Evolutionary conservation across 2,888 invertebrate species (phyloP), one percentile per base, ranked within the genome.

Genomic region (Scaptomyza tumidula): DNA sequence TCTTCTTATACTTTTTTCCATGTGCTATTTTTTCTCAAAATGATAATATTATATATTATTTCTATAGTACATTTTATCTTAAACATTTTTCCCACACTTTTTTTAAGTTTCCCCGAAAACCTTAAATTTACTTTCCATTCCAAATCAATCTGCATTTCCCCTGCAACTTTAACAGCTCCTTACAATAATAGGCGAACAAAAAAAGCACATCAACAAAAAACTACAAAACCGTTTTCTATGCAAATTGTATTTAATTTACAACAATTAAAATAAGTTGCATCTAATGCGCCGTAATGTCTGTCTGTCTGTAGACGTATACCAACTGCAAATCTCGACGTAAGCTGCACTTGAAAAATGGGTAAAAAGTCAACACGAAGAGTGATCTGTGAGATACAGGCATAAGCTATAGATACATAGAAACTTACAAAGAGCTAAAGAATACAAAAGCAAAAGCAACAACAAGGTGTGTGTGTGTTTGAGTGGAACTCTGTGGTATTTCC

Each of bases 331-430:
- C 75, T 53, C 65, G 48, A 49, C 52, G 41, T 84, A 86, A 86
- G 81, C 86, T 83, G 86, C 84, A 84, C 83, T 83, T 84, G 86
- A 79, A 83, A 86, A 83, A 83, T 86, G 79, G 69, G 9, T 66
- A 74, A 70, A 82, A 86, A 83, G 70, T 77, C 84, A 86, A 84
- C 83, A 83, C 66, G 70, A 74, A 46, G 60, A 41, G 52, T 41
- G 66, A 63, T 54, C 44, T 39, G 49, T 62, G 48, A 63, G 39
- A 49, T 49, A 57, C 48, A 49, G 54, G 48, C 74, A 70, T 66
- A 61, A 35, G 16, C 57, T 57, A 55, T 45, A 54, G 41, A 71
- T 56, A 50, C 59, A 50, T 29, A 50, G 13, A 44, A 13, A 52
- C 31, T 11, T n/a, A 59, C 24, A 58, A 41, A 39, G 33, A 68